Conservation (phyloP, 2,888 invertebrate genomes). For the Polietes domitor region DNA sequence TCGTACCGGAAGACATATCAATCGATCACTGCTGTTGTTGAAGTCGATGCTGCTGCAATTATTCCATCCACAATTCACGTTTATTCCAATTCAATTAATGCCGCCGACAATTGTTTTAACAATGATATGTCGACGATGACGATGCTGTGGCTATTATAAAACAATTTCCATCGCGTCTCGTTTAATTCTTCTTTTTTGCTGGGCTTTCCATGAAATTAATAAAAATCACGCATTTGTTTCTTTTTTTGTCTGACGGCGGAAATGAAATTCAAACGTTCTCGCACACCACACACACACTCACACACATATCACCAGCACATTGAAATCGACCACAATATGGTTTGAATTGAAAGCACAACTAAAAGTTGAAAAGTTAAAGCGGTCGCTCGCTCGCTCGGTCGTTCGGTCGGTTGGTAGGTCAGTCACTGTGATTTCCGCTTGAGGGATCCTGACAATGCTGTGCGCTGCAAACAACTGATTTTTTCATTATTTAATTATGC, state of each 20-base stretch:
- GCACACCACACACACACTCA: background rate
- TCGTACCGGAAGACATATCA: slow-evolving; percentile 46
- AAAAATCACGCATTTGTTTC: slow-evolving; percentile 11
- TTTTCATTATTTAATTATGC: slow-evolving; percentile 67
- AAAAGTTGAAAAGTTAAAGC: slow-evolving; percentile 30
- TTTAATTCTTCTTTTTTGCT: background rate
- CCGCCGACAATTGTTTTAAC: background rate
- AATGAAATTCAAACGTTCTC: background rate
- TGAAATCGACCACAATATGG: slow-evolving; percentile 10
- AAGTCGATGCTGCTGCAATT: background rate
- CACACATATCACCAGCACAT: slow-evolving; percentile 1
- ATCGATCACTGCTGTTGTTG: background rate
- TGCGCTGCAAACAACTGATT: slow-evolving; percentile 67
- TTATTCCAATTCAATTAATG: background rate
- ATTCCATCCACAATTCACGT: background rate
- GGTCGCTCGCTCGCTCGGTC: slow-evolving; percentile 54
- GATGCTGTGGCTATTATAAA: slow-evolving; percentile 14
- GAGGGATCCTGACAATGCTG: slow-evolving; percentile 66
- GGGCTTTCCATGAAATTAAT: slow-evolving; percentile 5
- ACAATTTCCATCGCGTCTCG: background rate
- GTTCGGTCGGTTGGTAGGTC: background rate
- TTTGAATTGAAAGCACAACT: slow-evolving; percentile 17
- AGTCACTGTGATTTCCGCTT: slow-evolving; percentile 65
- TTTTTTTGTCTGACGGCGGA: slow-evolving; percentile 1
- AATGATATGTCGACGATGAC: no score